A percentile compares a stretch with the other conserved stretches of the same genome.
Conservation (phyloP, 2,113 vertebrate genomes). For the Sprattus sprattus region DNA sequence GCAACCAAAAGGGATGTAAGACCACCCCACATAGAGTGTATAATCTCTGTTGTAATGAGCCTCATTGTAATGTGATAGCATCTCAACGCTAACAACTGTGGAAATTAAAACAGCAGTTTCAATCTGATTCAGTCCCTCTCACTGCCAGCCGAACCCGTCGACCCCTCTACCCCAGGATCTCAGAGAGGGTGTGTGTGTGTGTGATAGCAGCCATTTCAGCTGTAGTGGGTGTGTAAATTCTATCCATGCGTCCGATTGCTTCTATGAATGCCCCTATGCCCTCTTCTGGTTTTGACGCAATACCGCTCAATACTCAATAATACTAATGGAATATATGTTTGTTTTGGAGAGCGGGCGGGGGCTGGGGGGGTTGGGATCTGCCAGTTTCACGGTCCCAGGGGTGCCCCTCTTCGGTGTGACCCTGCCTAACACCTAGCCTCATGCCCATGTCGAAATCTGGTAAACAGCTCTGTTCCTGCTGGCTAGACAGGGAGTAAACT, state of each 20-base stretch:
- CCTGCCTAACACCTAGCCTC: too few relatives aligned
- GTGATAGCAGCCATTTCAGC: too few relatives aligned
- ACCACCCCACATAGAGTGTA: background rate
- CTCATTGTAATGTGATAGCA: background rate
- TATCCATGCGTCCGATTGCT: too few relatives aligned
- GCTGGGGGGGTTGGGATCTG: background rate
- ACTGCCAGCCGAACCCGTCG: background rate
- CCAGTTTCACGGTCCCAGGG: background rate
- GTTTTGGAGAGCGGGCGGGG: background rate
- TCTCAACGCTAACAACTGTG: background rate
- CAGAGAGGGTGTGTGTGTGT: too few relatives aligned
- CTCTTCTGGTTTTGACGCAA: too few relatives aligned
- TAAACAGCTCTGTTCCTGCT: constrained; percentile 9
- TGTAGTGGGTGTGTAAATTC: too few relatives aligned
- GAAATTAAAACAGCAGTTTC: background rate
- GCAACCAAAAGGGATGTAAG: background rate
- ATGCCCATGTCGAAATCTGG: background rate
- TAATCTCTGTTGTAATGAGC: background rate
- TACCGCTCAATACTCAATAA: background rate
- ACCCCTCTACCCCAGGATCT: background rate
- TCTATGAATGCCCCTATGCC: too few relatives aligned
- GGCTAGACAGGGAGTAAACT: background rate
- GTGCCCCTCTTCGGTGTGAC: too few relatives aligned
- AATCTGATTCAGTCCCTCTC: background rate
- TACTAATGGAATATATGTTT: background rate